These are phyloP conservation scores for Podarcis cretensis DNA, from an alignment of 2,113 vertebrate genomes.

Conservation along the genomic window DNA sequence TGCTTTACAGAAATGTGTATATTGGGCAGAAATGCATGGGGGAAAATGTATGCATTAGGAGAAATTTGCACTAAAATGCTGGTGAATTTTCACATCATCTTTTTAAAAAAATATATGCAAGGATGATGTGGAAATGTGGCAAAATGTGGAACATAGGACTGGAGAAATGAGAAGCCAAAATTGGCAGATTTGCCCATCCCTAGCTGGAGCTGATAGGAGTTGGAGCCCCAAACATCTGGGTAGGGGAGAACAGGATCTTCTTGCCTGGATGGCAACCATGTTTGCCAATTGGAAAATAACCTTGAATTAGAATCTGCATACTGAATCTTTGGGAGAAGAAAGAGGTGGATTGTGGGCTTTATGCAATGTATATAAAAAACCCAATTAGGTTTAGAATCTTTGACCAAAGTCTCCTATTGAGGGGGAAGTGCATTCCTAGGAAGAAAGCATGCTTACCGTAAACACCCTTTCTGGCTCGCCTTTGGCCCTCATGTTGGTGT, in stretches of 20 bases:
- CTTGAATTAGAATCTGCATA: neutral
- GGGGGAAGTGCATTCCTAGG: neutral
- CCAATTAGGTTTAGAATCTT: neutral
- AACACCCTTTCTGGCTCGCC: constrained; percentile 95
- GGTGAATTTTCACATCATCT: no score
- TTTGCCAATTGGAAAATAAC: neutral
- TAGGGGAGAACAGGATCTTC: neutral
- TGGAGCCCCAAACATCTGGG: no score
- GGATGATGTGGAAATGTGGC: no score
- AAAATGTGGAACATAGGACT: no score
- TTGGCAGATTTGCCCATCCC: no score
- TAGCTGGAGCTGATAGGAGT: no score
- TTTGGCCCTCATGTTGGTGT: constrained; percentile 98
- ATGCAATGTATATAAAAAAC: neutral
- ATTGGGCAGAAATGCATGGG: no score
- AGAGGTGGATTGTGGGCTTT: neutral
- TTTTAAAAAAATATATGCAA: no score
- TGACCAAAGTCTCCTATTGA: neutral
- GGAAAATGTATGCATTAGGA: no score
- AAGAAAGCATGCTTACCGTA: constrained; percentile 80
- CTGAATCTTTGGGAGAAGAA: neutral
- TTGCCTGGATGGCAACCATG: neutral
- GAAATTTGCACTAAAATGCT: no score
- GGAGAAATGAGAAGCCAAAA: no score
- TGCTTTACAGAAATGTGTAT: no score